A percentile compares a stretch with the other conserved stretches of the same genome.
phyloP scores from a whole-genome alignment of 2,888 invertebrate species.

The Acanthopleura granulata region DNA sequence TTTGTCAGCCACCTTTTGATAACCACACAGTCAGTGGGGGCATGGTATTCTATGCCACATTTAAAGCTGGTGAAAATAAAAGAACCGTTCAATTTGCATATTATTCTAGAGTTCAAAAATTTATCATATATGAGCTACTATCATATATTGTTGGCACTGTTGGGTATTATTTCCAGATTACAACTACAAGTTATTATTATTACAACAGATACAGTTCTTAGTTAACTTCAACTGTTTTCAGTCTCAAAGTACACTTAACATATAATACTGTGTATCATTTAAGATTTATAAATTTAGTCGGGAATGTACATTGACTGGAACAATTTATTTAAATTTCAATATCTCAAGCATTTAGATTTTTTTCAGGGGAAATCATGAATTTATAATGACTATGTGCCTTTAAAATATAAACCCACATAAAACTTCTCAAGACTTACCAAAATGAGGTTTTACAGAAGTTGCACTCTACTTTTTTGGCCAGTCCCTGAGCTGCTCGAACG shows the following conservation, averaged over 20 bases:
- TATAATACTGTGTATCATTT: too few relatives aligned
- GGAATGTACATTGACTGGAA: too few relatives aligned
- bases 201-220: too few relatives aligned
- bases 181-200: too few relatives aligned
- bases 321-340: background rate
- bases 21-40: slow-evolving; percentile 95
- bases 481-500: slow-evolving; percentile 81
- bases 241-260: too few relatives aligned
- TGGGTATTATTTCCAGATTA: too few relatives aligned
- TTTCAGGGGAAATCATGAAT: background rate
- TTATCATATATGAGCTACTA: too few relatives aligned
- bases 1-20: slow-evolving; percentile 99
- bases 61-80: slow-evolving; percentile 76
- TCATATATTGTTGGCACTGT: too few relatives aligned
- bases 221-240: too few relatives aligned
- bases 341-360: background rate
- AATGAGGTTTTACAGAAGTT: slow-evolving; percentile 89
- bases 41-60: slow-evolving; percentile 98
- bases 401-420: background rate
- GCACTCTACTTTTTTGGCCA: slow-evolving; percentile 90
- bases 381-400: background rate
- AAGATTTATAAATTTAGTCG: too few relatives aligned
- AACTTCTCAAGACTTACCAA: slow-evolving; percentile 76
- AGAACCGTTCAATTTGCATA: too few relatives aligned
- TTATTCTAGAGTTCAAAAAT: too few relatives aligned